phyloP scores from a whole-genome alignment of 2,113 vertebrate genomes.

The Colistium nudipinnis region DNA sequence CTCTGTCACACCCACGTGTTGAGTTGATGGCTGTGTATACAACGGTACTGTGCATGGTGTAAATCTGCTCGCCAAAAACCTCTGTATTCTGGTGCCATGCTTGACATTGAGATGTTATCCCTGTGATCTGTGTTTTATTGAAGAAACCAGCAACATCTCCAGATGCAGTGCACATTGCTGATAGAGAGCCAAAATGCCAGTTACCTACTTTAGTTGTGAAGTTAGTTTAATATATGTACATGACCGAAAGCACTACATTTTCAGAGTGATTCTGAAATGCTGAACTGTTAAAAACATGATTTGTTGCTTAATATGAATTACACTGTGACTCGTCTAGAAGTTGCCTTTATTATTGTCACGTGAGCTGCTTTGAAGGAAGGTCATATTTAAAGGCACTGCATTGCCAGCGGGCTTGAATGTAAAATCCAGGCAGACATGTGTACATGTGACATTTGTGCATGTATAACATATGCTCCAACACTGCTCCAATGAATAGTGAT shows the following conservation, averaged over 20 bases:
- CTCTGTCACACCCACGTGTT: conserved; percentile 38
- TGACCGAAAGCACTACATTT: conserved; percentile 58
- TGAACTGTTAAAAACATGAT: conserved; percentile 37
- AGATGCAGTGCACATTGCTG: conserved; percentile 46
- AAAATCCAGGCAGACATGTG: conserved; percentile 50
- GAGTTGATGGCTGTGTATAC: conserved; percentile 53
- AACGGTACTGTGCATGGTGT: conserved; percentile 64
- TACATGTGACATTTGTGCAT: too few relatives aligned
- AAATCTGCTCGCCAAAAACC: conserved; percentile 64
- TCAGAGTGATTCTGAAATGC: conserved; percentile 13
- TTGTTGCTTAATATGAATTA: conserved; percentile 50
- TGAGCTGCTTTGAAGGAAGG: conserved; percentile 43
- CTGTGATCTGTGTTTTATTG: conserved; percentile 53
- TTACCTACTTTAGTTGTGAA: conserved; percentile 53
- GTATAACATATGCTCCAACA: too few relatives aligned
- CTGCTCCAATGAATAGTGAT: conserved; percentile 16
- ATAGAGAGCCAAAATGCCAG: conserved; percentile 49
- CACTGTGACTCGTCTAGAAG: conserved; percentile 75
- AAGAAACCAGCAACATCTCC: conserved; percentile 53
- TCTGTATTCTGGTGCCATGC: conserved; percentile 60
- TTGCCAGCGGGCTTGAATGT: conserved; percentile 70
- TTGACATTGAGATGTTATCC: conserved; percentile 54
- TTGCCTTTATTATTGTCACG: conserved; percentile 73
- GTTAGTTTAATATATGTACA: conserved; percentile 42
- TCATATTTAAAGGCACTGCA: conserved; percentile 30